Evolutionary conservation across 2,113 vertebrate species (phyloP).

Genomic region (Micromys minutus): DNA sequence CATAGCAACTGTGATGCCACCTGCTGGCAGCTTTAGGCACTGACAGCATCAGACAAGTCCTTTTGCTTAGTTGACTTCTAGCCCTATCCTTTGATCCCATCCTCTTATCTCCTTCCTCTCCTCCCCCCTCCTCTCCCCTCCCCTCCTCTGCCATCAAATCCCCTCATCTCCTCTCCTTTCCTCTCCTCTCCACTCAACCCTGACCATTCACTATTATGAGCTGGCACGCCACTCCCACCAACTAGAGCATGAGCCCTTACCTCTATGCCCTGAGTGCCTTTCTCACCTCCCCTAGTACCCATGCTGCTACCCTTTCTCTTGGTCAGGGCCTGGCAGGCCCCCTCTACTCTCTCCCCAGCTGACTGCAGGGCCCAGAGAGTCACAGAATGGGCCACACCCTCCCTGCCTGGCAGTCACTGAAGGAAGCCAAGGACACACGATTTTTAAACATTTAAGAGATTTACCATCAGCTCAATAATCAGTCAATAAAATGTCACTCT

Average conservation of each 20-base stretch:
- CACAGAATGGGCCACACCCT: background rate
- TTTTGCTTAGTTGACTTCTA: background rate
- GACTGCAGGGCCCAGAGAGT: background rate
- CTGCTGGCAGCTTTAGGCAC: background rate
- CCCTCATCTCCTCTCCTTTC: background rate
- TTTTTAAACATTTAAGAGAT: constrained; percentile 34
- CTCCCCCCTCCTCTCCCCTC: background rate
- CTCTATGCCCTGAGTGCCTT: background rate
- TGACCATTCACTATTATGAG: too few species aligned
- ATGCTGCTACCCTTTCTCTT: background rate
- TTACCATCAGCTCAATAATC: background rate
- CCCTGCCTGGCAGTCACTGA: background rate
- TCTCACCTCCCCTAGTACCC: background rate
- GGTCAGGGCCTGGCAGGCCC: background rate
- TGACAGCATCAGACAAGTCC: background rate
- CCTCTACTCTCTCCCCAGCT: rapidly evolving
- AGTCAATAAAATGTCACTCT: background rate
- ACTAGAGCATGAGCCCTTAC: background rate
- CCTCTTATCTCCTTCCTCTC: too few species aligned
- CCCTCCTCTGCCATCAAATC: too few species aligned
- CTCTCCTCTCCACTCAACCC: too few species aligned
- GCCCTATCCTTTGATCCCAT: background rate
- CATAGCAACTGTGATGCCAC: background rate
- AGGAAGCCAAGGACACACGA: constrained; percentile 6
- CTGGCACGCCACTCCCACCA: background rate